These are phyloP conservation scores for Hypothenemus hampei DNA, from an alignment of 1,140 invertebrate genomes.

Conservation along the genomic window DNA sequence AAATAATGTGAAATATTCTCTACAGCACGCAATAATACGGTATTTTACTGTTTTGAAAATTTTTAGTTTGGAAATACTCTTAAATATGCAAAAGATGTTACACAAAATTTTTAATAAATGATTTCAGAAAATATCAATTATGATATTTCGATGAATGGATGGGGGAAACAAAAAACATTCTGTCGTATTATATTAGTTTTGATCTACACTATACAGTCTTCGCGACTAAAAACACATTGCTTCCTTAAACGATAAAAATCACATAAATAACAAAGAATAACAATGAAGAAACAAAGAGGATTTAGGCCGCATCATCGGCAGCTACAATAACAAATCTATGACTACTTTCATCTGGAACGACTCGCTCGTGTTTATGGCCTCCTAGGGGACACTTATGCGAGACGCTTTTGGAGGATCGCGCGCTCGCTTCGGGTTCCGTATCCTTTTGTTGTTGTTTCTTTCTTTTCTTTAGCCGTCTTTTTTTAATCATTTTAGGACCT, in stretches of 20 bases:
- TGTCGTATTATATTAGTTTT: too few relatives aligned
- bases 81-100: too few relatives aligned
- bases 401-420: background rate
- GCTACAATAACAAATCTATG: constrained; percentile 20
- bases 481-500: constrained; percentile 4
- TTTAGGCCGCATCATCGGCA: constrained; percentile 3
- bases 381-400: background rate
- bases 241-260: constrained; percentile 2
- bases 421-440: background rate
- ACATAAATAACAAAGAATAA: constrained; percentile 8
- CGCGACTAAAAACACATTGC: background rate
- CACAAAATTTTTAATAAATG: too few relatives aligned
- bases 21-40: too few relatives aligned
- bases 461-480: constrained; percentile 7
- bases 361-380: constrained; percentile 1
- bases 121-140: too few relatives aligned
- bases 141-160: too few relatives aligned
- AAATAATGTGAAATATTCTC: too few relatives aligned
- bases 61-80: too few relatives aligned
- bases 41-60: too few relatives aligned
- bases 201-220: constrained; percentile 17
- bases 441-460: constrained; percentile 10
- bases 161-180: too few relatives aligned
- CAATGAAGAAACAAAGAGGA: background rate
- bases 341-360: constrained; percentile 18